phyloP scores from a whole-genome alignment of 2,888 invertebrate species.

The Microdon myrmicae region DNA sequence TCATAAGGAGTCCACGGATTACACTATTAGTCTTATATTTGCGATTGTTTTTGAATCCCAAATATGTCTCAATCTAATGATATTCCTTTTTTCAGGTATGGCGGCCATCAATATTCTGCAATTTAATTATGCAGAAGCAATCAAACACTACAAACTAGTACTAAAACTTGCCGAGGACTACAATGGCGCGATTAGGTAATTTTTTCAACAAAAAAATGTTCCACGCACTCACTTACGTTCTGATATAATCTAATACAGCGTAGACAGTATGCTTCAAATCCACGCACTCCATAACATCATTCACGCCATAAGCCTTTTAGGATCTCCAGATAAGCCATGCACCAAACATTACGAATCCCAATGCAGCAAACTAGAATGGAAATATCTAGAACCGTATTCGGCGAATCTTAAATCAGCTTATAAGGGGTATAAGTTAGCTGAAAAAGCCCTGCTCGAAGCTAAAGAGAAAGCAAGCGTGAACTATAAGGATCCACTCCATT shows the following conservation, averaged over 20 bases:
- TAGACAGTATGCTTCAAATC: constrained; percentile 75
- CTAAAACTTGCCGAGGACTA: constrained; percentile 68
- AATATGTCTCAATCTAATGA: too few species aligned
- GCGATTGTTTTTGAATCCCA: too few species aligned
- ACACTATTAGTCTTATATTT: too few species aligned
- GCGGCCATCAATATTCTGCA: constrained; percentile 74
- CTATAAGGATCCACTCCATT: constrained; percentile 44
- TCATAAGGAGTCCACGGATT: too few species aligned
- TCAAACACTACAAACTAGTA: constrained; percentile 72
- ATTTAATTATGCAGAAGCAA: constrained; percentile 69
- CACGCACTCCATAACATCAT: constrained; percentile 76
- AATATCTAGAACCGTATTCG: constrained; percentile 68
- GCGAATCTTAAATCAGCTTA: constrained; percentile 54
- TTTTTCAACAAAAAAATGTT: neutral
- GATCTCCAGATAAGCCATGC: neutral
- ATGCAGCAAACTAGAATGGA: constrained; percentile 69
- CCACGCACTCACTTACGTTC: neutral
- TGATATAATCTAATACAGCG: constrained; percentile 55
- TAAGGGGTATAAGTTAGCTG: constrained; percentile 10
- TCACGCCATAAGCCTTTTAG: constrained; percentile 62
- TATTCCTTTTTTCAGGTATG: constrained; percentile 65
- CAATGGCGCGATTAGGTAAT: constrained; percentile 58
- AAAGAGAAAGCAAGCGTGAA: constrained; percentile 18
- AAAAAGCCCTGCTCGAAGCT: constrained; percentile 1
- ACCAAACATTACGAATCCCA: constrained; percentile 59